These are phyloP conservation scores for Craterocephalus amniculus DNA, from an alignment of 2,797 vertebrate genomes.

Conservation along the genomic window DNA sequence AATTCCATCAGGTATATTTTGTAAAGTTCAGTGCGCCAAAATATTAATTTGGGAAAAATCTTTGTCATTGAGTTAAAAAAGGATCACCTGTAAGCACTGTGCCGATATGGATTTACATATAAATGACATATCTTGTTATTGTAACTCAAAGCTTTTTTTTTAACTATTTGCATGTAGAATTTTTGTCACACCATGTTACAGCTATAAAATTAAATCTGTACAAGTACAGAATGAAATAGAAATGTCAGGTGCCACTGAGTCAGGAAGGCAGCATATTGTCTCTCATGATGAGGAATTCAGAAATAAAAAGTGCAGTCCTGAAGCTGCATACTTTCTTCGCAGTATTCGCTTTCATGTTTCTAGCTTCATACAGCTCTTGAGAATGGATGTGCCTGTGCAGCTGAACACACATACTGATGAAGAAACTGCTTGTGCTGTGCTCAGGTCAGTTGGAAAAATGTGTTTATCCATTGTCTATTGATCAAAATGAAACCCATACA, in stretches of 20 bases:
- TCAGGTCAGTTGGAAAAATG: too few relatives aligned
- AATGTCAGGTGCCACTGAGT: not conserved
- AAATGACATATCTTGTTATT: not conserved
- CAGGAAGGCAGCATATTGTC: too few relatives aligned
- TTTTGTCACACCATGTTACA: not conserved
- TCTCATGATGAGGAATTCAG: too few relatives aligned
- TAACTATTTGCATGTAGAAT: not conserved
- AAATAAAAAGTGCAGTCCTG: too few relatives aligned
- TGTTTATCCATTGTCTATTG: not conserved
- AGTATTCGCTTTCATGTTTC: not conserved
- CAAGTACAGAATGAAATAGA: not conserved
- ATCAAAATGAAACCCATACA: not conserved
- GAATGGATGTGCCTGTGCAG: not conserved
- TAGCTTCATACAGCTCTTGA: not conserved
- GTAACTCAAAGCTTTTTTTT: not conserved
- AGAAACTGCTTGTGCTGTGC: not conserved
- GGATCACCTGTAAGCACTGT: too few relatives aligned
- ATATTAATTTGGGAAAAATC: too few relatives aligned
- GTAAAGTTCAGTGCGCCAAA: not conserved
- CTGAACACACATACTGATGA: not conserved
- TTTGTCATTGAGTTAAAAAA: too few relatives aligned
- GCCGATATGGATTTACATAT: not conserved
- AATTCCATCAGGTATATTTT: not conserved
- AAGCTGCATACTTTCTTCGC: not conserved
- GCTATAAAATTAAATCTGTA: constrained; percentile 1